phyloP scores from a whole-genome alignment of 2,797 vertebrate genomes.

The Lithobates pipiens region DNA sequence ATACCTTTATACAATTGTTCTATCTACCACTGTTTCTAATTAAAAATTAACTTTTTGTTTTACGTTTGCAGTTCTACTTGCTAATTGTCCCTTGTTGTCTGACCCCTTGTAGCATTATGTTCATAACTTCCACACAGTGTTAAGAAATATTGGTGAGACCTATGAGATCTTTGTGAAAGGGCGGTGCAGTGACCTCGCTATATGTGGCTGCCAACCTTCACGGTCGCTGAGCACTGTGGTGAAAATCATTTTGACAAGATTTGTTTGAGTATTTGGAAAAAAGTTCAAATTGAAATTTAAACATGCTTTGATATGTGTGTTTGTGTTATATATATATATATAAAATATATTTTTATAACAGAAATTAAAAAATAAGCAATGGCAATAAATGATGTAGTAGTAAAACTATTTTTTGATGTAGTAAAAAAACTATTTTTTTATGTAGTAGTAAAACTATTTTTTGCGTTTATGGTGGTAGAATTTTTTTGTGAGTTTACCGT shows the following conservation, averaged over 20 bases:
- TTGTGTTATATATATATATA: not conserved
- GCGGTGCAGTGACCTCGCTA: constrained; percentile 7
- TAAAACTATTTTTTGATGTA: not conserved
- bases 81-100: no score
- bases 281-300: constrained; percentile 3
- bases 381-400: no score
- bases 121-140: constrained; percentile 1
- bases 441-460: not conserved
- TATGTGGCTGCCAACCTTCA: constrained; percentile 16
- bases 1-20: no score
- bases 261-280: constrained; percentile 26
- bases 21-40: no score
- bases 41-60: not conserved
- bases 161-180: constrained; percentile 30
- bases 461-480: no score
- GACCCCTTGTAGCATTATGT: no score
- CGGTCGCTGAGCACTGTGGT: constrained; percentile 27
- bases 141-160: not conserved
- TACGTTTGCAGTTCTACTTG: not conserved
- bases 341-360: not conserved
- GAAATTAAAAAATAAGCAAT: no score
- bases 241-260: constrained; percentile 52
- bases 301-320: not conserved
- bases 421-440: no score
- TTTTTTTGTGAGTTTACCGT: no score